Conservation (phyloP, 2,113 vertebrate species). For the Malurus melanocephalus region DNA sequence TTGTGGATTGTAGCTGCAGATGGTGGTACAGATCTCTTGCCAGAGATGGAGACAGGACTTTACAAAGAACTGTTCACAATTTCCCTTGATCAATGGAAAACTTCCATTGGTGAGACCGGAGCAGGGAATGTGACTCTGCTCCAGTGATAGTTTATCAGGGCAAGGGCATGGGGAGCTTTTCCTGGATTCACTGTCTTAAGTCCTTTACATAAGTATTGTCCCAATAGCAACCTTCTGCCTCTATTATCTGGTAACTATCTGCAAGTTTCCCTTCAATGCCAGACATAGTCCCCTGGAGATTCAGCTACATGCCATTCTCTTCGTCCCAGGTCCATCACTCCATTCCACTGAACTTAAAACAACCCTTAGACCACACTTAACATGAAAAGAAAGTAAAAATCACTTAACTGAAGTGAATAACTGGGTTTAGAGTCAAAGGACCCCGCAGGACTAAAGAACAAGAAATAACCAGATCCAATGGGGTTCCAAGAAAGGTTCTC, state of each 20-base stretch:
- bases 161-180: background rate
- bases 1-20: background rate
- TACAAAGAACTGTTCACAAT: background rate
- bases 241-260: background rate
- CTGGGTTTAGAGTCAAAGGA: background rate
- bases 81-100: background rate
- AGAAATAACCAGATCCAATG: background rate
- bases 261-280: background rate
- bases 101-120: background rate
- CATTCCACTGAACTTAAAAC: background rate
- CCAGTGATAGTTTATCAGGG: background rate
- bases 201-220: background rate
- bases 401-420: background rate
- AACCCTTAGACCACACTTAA: background rate
- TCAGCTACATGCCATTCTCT: background rate
- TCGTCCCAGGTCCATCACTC: background rate
- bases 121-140: background rate
- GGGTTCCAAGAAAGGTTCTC: background rate
- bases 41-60: background rate
- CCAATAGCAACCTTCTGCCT: background rate
- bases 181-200: background rate
- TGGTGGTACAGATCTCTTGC: background rate
- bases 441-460: background rate
- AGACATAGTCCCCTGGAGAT: background rate
- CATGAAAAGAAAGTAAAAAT: background rate